Evolutionary conservation across 2,113 vertebrate genomes (phyloP).

Genomic region (Rhodinocichla rosea): DNA sequence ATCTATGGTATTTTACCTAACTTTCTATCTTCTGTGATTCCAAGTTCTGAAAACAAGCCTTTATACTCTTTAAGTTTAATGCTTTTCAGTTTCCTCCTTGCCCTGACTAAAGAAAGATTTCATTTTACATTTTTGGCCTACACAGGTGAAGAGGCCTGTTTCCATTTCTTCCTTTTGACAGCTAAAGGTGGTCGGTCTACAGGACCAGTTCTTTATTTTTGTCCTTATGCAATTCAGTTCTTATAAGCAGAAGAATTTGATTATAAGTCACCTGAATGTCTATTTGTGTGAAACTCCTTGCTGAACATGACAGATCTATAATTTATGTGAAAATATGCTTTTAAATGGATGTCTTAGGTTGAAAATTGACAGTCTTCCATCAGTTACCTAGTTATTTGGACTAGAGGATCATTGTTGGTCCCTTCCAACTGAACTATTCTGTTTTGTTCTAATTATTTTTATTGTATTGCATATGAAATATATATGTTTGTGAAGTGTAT

Average conservation of each 20-base stretch:
- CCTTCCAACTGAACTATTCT: background rate
- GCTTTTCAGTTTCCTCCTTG: rapidly evolving
- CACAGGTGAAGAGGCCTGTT: background rate
- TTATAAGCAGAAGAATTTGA: background rate
- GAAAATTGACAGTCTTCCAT: background rate
- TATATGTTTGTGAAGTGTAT: background rate
- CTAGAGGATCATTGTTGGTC: background rate
- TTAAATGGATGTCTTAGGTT: background rate
- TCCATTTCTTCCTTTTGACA: background rate
- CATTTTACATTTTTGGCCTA: background rate
- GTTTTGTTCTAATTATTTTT: background rate
- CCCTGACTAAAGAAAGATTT: background rate
- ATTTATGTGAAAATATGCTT: background rate
- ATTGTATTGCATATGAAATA: background rate
- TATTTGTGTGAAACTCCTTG: background rate
- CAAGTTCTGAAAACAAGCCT: background rate
- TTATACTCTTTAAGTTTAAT: background rate
- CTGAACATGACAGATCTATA: background rate
- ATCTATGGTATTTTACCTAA: background rate
- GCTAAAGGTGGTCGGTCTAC: background rate
- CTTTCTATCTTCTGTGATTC: background rate
- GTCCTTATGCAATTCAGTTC: background rate
- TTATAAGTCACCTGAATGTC: background rate
- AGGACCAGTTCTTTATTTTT: background rate
- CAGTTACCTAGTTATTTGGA: background rate